Evolutionary conservation across 2,113 vertebrate genomes (phyloP).

Genomic region (Aramus guarauna): DNA sequence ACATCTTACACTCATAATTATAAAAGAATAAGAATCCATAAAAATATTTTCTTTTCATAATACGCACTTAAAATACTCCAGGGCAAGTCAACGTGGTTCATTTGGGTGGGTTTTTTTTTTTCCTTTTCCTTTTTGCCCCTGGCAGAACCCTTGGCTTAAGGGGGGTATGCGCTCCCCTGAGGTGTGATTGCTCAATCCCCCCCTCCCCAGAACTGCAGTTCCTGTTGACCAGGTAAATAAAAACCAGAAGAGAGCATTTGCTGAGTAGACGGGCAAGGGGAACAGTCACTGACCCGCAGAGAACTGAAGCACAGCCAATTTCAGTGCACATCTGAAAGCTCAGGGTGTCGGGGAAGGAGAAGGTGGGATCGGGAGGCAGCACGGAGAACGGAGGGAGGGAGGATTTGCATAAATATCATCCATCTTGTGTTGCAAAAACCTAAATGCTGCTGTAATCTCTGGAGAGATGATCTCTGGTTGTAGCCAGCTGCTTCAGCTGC

Average conservation of each 20-base stretch:
- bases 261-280: not conserved
- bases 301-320: constrained; percentile 51
- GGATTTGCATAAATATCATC: constrained; percentile 65
- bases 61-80: constrained; percentile 88
- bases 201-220: constrained; percentile 33
- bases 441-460: constrained; percentile 20
- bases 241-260: constrained; percentile 30
- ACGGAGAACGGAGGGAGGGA: not conserved
- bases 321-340: constrained; percentile 51
- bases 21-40: constrained; percentile 94
- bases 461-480: not conserved
- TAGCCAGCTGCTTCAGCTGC: constrained; percentile 26
- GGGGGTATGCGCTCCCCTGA: constrained; percentile 47
- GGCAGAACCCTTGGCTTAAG: constrained; percentile 58
- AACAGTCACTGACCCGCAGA: constrained; percentile 70
- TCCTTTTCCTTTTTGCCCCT: not conserved
- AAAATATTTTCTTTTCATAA: constrained; percentile 98
- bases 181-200: constrained; percentile 45
- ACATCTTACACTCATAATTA: constrained; percentile 84
- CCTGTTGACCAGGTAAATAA: constrained; percentile 35
- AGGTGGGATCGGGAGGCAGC: not conserved
- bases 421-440: constrained; percentile 23
- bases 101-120: not conserved
- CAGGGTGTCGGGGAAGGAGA: not conserved
- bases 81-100: constrained; percentile 72